Evolutionary conservation across 2,797 vertebrate genomes (phyloP).

Genomic region (Trichosurus vulpecula): DNA sequence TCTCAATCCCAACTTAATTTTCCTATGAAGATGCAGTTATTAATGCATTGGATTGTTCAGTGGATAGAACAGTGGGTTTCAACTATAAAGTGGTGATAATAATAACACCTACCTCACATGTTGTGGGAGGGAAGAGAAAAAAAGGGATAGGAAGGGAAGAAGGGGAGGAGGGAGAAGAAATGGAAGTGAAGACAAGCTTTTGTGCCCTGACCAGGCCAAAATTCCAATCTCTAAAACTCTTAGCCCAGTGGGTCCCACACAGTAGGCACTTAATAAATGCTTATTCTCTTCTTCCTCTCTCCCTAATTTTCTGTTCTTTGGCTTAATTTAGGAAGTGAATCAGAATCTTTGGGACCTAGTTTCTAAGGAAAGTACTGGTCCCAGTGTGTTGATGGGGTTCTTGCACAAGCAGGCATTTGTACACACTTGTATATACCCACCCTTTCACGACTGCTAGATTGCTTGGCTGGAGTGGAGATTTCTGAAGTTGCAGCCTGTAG

Average conservation of each 20-base stretch:
- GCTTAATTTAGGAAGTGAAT: too few relatives aligned
- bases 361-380: too few relatives aligned
- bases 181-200: background rate
- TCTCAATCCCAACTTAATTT: background rate
- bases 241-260: background rate
- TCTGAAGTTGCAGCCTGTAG: too few relatives aligned
- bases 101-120: background rate
- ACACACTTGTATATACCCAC: too few relatives aligned
- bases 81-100: background rate
- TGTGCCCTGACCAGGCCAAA: background rate
- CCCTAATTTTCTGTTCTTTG: background rate
- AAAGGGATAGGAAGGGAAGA: background rate
- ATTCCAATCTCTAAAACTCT: background rate
- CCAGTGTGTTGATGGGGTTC: too few relatives aligned
- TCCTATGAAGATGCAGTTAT: background rate
- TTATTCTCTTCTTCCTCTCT: background rate
- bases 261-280: background rate
- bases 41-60: background rate
- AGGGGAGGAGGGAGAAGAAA: background rate
- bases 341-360: too few relatives aligned
- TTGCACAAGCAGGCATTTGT: too few relatives aligned
- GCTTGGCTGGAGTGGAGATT: too few relatives aligned
- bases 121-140: background rate
- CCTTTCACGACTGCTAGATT: too few relatives aligned
- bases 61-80: background rate